A percentile compares a stretch with the other conserved stretches of the same genome.
These are phyloP conservation scores for Kobus ellipsiprymnus DNA, from an alignment of 2,113 vertebrate species.

Conservation along the genomic window DNA sequence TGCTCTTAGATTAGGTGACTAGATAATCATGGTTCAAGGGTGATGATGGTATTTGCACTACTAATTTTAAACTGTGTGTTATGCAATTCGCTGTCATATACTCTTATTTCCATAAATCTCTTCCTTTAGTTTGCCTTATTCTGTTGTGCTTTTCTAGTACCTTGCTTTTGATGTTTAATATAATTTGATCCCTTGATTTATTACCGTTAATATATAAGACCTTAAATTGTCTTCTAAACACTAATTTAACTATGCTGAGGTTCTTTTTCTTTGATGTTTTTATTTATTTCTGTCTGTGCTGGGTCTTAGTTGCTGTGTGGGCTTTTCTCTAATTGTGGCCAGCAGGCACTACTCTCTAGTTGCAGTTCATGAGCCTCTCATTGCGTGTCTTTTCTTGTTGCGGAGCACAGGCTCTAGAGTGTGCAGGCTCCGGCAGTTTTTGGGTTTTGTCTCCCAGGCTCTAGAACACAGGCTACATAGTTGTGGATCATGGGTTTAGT, in stretches of 20 bases:
- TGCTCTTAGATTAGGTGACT: neutral
- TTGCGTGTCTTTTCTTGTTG: neutral
- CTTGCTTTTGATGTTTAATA: neutral
- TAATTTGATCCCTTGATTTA: neutral
- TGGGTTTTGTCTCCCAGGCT: neutral
- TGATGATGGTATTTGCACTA: neutral
- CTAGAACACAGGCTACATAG: neutral
- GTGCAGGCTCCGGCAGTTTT: accelerated
- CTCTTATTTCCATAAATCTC: neutral
- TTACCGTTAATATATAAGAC: neutral
- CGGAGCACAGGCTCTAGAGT: neutral
- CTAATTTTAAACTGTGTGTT: neutral
- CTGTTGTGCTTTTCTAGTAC: neutral
- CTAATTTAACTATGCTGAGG: neutral
- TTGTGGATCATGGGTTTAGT: neutral
- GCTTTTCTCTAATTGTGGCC: neutral
- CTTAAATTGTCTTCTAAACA: neutral
- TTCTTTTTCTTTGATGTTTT: neutral
- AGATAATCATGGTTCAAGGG: neutral
- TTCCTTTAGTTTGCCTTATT: neutral
- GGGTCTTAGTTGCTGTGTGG: neutral
- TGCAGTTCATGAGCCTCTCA: neutral
- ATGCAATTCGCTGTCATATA: neutral
- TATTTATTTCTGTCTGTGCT: neutral
- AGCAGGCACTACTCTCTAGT: neutral